Evolutionary conservation across 2,888 invertebrate species (phyloP).

Genomic region (Bombyx huttoni): DNA sequence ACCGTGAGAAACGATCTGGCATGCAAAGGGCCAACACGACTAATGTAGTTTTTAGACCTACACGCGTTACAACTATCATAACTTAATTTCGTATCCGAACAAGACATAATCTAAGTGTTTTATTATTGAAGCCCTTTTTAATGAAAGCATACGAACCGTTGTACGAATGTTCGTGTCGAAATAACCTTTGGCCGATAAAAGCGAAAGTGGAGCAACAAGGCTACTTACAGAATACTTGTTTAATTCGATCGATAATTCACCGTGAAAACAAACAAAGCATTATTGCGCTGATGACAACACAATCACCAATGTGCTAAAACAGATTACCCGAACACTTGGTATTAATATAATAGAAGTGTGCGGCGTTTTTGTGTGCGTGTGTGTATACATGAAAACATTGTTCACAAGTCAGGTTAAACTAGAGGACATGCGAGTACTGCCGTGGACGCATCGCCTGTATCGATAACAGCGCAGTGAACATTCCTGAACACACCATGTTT

Average conservation of each 20-base stretch:
- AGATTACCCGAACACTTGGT: too few species aligned
- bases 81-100: background rate
- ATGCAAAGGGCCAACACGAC: constrained; percentile 19
- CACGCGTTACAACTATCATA: background rate
- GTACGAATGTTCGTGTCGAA: constrained; percentile 16
- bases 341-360: too few species aligned
- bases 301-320: too few species aligned
- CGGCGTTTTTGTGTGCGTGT: too few species aligned
- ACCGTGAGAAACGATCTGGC: constrained; percentile 17
- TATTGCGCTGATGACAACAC: too few species aligned
- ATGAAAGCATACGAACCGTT: background rate
- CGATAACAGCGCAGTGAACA: background rate
- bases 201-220: constrained; percentile 38
- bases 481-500: background rate
- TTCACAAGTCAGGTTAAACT: too few species aligned
- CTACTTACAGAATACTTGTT: constrained; percentile 26
- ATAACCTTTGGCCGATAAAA: constrained; percentile 35
- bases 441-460: too few species aligned
- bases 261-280: constrained; percentile 11
- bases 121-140: background rate
- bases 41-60: constrained; percentile 3
- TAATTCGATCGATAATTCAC: constrained; percentile 23
- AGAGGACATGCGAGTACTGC: too few species aligned
- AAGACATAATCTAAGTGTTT: background rate
- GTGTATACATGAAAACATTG: too few species aligned